Conservation (phyloP, 2,888 invertebrate species). For the Cantharis rufa region DNA sequence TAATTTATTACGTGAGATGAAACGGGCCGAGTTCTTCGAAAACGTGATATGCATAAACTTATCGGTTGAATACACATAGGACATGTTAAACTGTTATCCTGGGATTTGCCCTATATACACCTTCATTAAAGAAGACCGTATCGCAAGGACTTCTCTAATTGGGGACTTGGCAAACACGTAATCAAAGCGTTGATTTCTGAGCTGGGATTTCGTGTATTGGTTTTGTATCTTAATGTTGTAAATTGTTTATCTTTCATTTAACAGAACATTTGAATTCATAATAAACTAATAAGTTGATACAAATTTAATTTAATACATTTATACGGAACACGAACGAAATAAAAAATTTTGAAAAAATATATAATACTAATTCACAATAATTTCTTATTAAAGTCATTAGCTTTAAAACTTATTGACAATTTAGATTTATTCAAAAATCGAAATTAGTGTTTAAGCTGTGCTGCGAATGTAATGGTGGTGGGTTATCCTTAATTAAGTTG, state of each 20-base stretch:
- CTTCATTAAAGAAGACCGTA: conserved; percentile 36
- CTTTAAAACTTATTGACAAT: not conserved
- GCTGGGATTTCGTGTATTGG: conserved; percentile 29
- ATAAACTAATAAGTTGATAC: not conserved
- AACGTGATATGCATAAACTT: conserved; percentile 34
- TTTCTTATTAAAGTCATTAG: not conserved
- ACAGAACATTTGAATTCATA: conserved; percentile 1
- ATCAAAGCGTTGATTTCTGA: conserved; percentile 35
- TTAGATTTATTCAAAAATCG: not conserved
- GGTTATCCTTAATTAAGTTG: conserved; percentile 13
- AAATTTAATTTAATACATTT: not conserved
- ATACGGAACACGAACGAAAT: not conserved
- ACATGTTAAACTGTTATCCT: conserved; percentile 31
- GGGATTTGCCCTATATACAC: conserved; percentile 35
- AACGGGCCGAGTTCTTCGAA: conserved; percentile 18
- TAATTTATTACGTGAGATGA: conserved; percentile 25
- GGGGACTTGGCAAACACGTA: conserved; percentile 36
- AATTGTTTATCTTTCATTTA: conserved; percentile 19
- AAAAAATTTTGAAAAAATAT: not conserved
- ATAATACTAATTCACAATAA: not conserved
- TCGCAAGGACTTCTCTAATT: conserved; percentile 36
- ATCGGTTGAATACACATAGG: conserved; percentile 29
- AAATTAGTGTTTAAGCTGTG: not conserved
- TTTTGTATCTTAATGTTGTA: conserved; percentile 22
- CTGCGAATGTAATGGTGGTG: not conserved